Conservation (phyloP, 2,113 vertebrate species). For the Labrus mixtus region DNA sequence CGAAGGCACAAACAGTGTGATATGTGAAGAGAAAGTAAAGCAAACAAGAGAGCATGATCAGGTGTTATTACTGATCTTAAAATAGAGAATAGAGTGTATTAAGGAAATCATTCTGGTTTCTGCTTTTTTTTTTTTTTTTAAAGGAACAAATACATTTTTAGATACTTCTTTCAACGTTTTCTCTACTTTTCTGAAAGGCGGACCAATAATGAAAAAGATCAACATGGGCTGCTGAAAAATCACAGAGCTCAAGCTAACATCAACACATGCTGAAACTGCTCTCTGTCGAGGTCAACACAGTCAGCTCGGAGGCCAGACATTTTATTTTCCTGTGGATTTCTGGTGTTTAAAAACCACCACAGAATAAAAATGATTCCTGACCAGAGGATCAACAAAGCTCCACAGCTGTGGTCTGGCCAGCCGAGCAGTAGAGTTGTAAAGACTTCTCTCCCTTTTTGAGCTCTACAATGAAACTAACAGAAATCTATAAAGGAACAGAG, state of each 20-base stretch:
- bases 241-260: slow-evolving; percentile 63
- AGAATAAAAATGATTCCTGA: slow-evolving; percentile 62
- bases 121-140: slow-evolving; percentile 35
- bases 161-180: slow-evolving; percentile 46
- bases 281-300: slow-evolving; percentile 27
- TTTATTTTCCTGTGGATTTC: slow-evolving; percentile 62
- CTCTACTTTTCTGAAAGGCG: slow-evolving; percentile 40
- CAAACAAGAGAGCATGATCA: slow-evolving; percentile 9
- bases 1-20: slow-evolving; percentile 23
- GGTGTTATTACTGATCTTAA: not conserved
- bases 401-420: slow-evolving; percentile 19
- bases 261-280: slow-evolving; percentile 51
- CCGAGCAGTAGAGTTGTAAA: slow-evolving; percentile 10
- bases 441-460: too few species aligned
- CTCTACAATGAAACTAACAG: too few species aligned
- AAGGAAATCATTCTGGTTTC: slow-evolving; percentile 19
- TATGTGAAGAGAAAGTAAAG: slow-evolving; percentile 5
- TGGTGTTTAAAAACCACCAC: slow-evolving; percentile 51
- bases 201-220: slow-evolving; percentile 52
- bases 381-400: slow-evolving; percentile 44
- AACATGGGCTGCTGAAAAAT: slow-evolving; percentile 60
- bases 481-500: too few species aligned
- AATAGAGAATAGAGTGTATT: slow-evolving; percentile 22
- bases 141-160: slow-evolving; percentile 42
- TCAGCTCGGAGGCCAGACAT: slow-evolving; percentile 45